These are phyloP conservation scores for Perizoma affinitatum DNA, from an alignment of 2,888 invertebrate species.

Conservation along the genomic window DNA sequence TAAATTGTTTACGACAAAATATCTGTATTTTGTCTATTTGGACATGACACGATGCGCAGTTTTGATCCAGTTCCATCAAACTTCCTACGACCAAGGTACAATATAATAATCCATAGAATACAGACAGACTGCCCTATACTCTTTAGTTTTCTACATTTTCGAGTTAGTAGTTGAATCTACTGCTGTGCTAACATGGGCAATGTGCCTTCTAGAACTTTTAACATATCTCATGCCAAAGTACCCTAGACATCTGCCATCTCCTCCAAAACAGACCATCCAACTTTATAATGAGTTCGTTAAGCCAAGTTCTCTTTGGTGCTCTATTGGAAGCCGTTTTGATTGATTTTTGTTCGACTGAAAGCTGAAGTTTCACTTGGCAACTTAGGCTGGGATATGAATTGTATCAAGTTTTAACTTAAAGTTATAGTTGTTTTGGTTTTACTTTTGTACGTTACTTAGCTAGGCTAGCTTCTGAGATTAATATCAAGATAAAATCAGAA, in stretches of 20 bases:
- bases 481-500: no score
- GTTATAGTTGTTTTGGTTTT: constrained; percentile 5
- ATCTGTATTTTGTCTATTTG: no score
- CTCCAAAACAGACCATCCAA: constrained; percentile 44
- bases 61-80: no score
- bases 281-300: constrained; percentile 78
- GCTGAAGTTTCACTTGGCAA: constrained; percentile 24
- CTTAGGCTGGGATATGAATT: constrained; percentile 18
- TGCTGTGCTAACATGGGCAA: neutral
- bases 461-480: neutral
- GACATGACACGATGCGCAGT: no score
- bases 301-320: constrained; percentile 51
- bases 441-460: neutral
- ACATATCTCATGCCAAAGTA: neutral
- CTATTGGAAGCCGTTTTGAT: constrained; percentile 52
- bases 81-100: no score
- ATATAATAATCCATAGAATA: no score
- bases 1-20: no score
- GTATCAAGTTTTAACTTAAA: constrained; percentile 20
- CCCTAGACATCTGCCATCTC: constrained; percentile 5
- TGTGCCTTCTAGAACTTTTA: neutral
- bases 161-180: no score
- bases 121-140: no score
- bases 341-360: constrained; percentile 43
- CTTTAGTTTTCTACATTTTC: no score